These are phyloP conservation scores for Oenanthe oenanthe DNA, from an alignment of 2,113 vertebrate species.

Conservation along the genomic window DNA sequence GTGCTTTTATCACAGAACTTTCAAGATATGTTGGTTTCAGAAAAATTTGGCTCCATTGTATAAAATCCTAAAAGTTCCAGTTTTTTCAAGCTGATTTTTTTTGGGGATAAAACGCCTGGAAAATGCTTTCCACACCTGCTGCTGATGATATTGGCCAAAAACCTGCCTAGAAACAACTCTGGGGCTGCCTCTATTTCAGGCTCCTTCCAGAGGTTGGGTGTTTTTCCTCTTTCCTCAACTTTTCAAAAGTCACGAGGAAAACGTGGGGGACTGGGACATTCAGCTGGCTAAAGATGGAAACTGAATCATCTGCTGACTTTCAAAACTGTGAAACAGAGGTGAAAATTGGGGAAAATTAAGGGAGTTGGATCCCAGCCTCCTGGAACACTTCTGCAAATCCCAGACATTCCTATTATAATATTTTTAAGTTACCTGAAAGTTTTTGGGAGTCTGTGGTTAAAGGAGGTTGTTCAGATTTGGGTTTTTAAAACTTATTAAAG, in stretches of 20 bases:
- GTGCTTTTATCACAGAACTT: background rate
- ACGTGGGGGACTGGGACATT: background rate
- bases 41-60: background rate
- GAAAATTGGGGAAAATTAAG: background rate
- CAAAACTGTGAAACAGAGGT: background rate
- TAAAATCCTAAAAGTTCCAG: background rate
- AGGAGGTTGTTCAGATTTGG: background rate
- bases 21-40: background rate
- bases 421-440: background rate
- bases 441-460: background rate
- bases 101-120: background rate
- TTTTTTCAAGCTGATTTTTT: background rate
- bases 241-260: background rate
- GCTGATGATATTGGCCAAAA: background rate
- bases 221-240: background rate
- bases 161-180: background rate
- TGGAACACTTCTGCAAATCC: background rate
- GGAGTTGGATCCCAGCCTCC: background rate
- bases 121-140: background rate
- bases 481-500: no score
- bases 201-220: background rate
- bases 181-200: background rate
- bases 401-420: background rate
- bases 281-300: background rate
- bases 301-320: constrained; percentile 6